phyloP scores from a whole-genome alignment of 2,797 vertebrate species.

The Acipenser ruthenus region DNA sequence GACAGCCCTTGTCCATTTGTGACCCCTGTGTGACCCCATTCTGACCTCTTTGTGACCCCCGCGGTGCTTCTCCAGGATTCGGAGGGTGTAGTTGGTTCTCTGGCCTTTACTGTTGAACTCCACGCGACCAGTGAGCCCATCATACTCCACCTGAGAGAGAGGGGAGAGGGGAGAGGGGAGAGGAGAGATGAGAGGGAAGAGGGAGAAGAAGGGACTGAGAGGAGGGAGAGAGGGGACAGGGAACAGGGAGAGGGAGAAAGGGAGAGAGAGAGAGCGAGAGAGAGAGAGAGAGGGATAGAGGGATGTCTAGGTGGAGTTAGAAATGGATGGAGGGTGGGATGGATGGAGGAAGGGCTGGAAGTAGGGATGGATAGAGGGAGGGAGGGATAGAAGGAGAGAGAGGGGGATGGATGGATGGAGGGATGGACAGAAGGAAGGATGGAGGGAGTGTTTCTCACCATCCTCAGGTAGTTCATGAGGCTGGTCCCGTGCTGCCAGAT shows the following conservation, averaged over 20 bases:
- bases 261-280: constrained; percentile 17
- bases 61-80: constrained; percentile 75
- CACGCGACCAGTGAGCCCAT: constrained; percentile 76
- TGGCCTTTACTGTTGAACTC: constrained; percentile 92
- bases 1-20: not conserved
- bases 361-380: constrained; percentile 3
- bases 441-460: constrained; percentile 37
- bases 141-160: constrained; percentile 73
- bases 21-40: not conserved
- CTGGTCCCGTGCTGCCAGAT: constrained; percentile 63
- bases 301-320: too few relatives aligned
- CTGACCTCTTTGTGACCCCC: constrained; percentile 78
- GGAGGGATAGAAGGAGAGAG: not conserved
- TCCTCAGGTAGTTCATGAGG: constrained; percentile 62
- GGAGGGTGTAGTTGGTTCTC: constrained; percentile 81
- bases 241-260: too few relatives aligned
- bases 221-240: constrained; percentile 35
- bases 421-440: constrained; percentile 7
- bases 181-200: constrained; percentile 19
- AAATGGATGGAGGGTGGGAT: too few relatives aligned
- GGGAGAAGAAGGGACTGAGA: constrained; percentile 4
- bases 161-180: constrained; percentile 17
- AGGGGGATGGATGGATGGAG: not conserved
- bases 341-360: not conserved
- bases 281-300: not conserved